Base-by-base conservation (phyloP, 2,888 invertebrate species). In the Acanthosepion lycidas region DNA sequence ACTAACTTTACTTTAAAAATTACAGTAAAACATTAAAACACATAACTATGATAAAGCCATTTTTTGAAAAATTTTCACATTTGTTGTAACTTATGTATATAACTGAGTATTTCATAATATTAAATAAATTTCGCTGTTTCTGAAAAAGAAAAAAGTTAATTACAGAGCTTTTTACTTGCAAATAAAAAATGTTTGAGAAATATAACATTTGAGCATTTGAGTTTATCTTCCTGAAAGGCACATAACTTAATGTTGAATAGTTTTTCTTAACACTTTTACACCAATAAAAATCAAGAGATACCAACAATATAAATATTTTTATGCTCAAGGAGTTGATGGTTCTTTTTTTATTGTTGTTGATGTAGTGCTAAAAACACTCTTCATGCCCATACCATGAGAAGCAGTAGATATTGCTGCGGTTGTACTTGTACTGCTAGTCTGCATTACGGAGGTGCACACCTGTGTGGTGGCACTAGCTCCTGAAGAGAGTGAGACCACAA, bases 401-500 rank as follows among this genome's bases (percentile, higher is more conserved):
- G 94, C 94, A 20, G 94, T 42, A 2, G 95, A 91, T 53, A 93
- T 53, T 26, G 93, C n/a, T 51, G 95, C 59, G 94, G 95, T 59
- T 93, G 95, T 92, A 92, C 33, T 94, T 26, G 93, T 59, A 91
- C 55, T 93, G 64, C 42, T 59, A 6, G 55, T 94, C 20, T 94
- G 94, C 93, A 93, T 93, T 48, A 93, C n/a, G 0, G 94, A 55
- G 28, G 94, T 55, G 48, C 55, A 94, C 42, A 94, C 91, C 26
- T n/a, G 91, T 94, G 55, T 95, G 95, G 93, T 95, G 92, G 93
- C 95, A 95, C 33, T 95, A 92, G 49, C 94, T 91, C 59, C 94
- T 78, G 95, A 96, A 8, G 96, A 96, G 95, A 96, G 94, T 18
- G 96, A 95, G 95, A 96, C 96, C 9, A 96, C 96, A 26, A 96